Conservation (phyloP, 2,113 vertebrate species). For the Triplophysa tibetana region DNA sequence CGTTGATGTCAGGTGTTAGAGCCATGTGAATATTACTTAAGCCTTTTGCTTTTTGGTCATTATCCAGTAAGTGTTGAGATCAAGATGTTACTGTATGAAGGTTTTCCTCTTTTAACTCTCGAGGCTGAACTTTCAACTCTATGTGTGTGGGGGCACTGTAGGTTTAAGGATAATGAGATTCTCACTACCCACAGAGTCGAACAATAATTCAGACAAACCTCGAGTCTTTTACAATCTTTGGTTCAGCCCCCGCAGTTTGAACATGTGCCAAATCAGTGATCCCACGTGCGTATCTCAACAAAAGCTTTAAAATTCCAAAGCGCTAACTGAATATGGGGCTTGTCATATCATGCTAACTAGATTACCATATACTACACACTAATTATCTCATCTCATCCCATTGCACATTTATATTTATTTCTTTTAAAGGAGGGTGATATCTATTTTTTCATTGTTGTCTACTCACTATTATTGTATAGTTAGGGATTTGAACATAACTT, state of each 20-base stretch:
- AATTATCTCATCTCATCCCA: background rate
- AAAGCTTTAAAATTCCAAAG: background rate
- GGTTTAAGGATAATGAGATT: background rate
- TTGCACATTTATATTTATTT: background rate
- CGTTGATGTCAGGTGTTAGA: too few relatives aligned
- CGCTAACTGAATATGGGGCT: background rate
- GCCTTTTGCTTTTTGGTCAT: too few relatives aligned
- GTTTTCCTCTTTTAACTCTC: too few relatives aligned
- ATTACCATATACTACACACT: background rate
- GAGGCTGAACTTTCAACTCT: too few relatives aligned
- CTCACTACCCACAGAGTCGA: background rate
- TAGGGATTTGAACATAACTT: too few relatives aligned
- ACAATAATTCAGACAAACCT: background rate
- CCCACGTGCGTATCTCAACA: background rate
- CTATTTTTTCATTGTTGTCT: too few relatives aligned
- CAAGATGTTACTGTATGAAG: too few relatives aligned
- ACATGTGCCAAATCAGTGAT: background rate
- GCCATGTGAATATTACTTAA: too few relatives aligned
- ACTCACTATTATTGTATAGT: too few relatives aligned
- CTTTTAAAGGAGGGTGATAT: too few relatives aligned
- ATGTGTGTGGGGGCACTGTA: background rate
- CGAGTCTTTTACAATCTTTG: background rate
- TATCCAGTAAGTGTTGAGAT: too few relatives aligned
- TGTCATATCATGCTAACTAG: constrained; percentile 1
- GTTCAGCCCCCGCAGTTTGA: background rate